A percentile compares a stretch with the other conserved stretches of the same genome.
Conservation (phyloP, 2,113 vertebrate species). For the Osmerus mordax region DNA sequence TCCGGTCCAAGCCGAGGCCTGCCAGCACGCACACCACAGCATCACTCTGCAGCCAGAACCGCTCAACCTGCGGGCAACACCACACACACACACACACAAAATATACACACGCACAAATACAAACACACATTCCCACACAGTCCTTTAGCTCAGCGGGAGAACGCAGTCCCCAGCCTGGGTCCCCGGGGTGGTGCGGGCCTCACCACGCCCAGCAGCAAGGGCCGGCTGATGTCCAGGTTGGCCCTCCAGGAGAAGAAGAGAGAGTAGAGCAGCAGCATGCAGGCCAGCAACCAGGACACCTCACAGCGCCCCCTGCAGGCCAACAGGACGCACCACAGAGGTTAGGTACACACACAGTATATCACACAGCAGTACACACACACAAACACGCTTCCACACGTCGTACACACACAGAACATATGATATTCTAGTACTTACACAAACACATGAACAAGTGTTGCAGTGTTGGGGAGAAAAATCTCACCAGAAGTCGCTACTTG, state of each 20-base stretch:
- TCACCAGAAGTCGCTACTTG: too few relatives aligned
- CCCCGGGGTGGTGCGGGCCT: slow-evolving; percentile 50
- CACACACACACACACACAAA: slow-evolving; percentile 2
- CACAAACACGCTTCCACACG: too few relatives aligned
- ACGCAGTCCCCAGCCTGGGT: too few relatives aligned
- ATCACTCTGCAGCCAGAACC: slow-evolving; percentile 96
- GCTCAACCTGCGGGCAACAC: slow-evolving; percentile 80
- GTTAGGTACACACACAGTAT: background rate
- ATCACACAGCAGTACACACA: too few relatives aligned
- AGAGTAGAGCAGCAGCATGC: slow-evolving; percentile 87
- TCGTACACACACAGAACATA: too few relatives aligned
- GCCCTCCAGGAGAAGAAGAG: slow-evolving; percentile 97
- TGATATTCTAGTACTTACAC: too few relatives aligned
- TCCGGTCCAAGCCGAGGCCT: slow-evolving; percentile 77
- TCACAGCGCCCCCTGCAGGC: slow-evolving; percentile 60
- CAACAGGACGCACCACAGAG: slow-evolving; percentile 4
- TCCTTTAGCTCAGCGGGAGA: background rate
- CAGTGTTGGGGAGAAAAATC: too few relatives aligned
- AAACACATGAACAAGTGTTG: too few relatives aligned
- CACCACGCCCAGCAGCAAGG: slow-evolving; percentile 92
- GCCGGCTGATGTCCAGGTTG: slow-evolving; percentile 90
- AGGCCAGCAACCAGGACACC: slow-evolving; percentile 77
- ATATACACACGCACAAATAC: background rate
- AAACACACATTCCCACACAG: background rate
- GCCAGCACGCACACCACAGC: slow-evolving; percentile 85